A percentile compares a stretch with the other conserved stretches of the same genome.
These are phyloP conservation scores for Aurelia coerulea DNA, from an alignment of 30 jellyfish, hydroid and myxozoan species.

Conservation along the genomic window DNA sequence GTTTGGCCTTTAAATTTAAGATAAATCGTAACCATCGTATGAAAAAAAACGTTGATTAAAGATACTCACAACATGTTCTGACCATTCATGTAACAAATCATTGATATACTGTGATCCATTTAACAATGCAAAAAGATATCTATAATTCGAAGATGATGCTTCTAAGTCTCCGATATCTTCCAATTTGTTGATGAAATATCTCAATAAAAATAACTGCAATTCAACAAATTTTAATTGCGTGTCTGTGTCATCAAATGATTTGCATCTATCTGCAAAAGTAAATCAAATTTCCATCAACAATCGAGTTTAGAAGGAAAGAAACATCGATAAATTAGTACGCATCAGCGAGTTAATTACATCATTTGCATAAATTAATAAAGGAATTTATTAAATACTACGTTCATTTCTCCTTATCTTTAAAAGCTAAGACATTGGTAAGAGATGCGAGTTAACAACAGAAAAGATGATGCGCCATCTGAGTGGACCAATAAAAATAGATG, in stretches of 20 bases:
- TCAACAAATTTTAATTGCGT: conserved; percentile 70
- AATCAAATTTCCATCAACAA: no score
- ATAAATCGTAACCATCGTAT: not conserved
- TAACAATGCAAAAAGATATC: conserved; percentile 48
- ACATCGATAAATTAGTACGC: no score
- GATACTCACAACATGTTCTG: conserved; percentile 72
- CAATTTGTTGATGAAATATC: conserved; percentile 40
- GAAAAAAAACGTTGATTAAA: not conserved
- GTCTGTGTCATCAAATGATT: conserved; percentile 40
- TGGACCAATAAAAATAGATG: no score
- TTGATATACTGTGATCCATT: conserved; percentile 76
- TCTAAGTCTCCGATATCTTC: conserved; percentile 64
- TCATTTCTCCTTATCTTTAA: no score
- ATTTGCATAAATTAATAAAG: no score
- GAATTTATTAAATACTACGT: no score
- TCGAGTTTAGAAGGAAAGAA: no score
- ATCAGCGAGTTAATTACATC: no score
- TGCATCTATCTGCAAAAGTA: conserved; percentile 62
- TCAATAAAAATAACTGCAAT: conserved; percentile 28
- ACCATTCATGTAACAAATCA: conserved; percentile 79
- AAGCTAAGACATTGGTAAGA: no score
- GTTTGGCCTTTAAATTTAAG: not conserved
- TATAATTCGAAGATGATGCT: conserved; percentile 40
- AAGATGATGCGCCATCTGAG: no score
- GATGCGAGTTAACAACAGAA: no score